phyloP scores from a whole-genome alignment of 2,888 invertebrate species.

The Drosophila bunnanda region DNA sequence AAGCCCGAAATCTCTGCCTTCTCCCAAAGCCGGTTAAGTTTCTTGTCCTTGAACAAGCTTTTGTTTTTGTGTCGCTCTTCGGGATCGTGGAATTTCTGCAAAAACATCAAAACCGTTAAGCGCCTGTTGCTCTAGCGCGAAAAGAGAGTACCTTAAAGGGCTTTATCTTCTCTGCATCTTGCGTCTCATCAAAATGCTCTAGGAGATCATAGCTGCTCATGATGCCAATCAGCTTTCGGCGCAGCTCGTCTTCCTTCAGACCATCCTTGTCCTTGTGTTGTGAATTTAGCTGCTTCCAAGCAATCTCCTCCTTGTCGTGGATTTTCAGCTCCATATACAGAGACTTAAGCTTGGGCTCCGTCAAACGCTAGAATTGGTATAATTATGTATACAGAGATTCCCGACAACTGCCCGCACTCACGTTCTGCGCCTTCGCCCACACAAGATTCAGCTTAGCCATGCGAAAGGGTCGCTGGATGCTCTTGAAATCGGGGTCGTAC shows the following conservation, averaged over 20 bases:
- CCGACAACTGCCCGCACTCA: conserved; percentile 84
- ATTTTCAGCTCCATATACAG: conserved; percentile 94
- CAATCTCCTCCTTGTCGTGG: conserved; percentile 96
- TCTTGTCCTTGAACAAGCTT: conserved; percentile 94
- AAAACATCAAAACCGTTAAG: conserved; percentile 17
- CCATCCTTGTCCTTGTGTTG: conserved; percentile 96
- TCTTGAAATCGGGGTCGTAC: conserved; percentile 87
- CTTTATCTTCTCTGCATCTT: conserved; percentile 86
- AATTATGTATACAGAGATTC: neutral
- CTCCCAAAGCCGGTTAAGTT: conserved; percentile 94
- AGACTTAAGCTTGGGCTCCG: conserved; percentile 93
- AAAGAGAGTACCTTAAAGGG: conserved; percentile 71
- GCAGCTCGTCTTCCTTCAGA: conserved; percentile 91
- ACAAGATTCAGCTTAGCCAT: conserved; percentile 95
- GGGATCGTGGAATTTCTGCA: conserved; percentile 82
- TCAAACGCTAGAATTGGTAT: conserved; percentile 86
- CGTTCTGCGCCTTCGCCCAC: conserved; percentile 95
- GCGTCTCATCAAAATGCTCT: conserved; percentile 91
- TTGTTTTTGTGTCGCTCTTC: conserved; percentile 89
- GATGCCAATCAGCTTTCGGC: conserved; percentile 92
- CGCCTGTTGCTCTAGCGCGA: neutral
- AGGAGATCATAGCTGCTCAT: conserved; percentile 92
- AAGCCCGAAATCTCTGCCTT: conserved; percentile 96
- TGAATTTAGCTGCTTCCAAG: conserved; percentile 91
- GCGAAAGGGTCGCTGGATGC: conserved; percentile 92